A percentile compares a stretch with the other conserved stretches of the same genome.
phyloP scores from a whole-genome alignment of 2,888 invertebrate genomes.

The Zygothrica quintamaculata region DNA sequence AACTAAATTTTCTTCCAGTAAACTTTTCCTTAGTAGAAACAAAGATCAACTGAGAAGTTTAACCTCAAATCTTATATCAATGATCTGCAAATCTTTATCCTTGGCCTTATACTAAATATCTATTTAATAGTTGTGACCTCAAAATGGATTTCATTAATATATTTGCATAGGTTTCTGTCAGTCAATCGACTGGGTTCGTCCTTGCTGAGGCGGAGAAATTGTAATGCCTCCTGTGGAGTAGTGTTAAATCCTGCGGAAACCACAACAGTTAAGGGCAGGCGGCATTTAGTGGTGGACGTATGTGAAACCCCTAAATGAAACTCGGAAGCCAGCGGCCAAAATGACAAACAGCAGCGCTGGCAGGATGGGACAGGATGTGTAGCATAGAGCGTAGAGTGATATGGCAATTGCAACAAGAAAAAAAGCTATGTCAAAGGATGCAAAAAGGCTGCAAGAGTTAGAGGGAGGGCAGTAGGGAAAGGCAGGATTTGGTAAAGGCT shows the following conservation, averaged over 20 bases:
- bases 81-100: too few species aligned
- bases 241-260: not conserved
- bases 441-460: constrained; percentile 14
- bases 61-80: too few species aligned
- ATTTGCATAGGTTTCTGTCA: too few species aligned
- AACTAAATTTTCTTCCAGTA: too few species aligned
- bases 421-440: constrained; percentile 14
- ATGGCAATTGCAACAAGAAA: constrained; percentile 28
- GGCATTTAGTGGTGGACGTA: constrained; percentile 41
- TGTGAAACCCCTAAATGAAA: constrained; percentile 69
- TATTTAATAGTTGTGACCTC: too few species aligned
- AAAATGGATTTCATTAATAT: too few species aligned
- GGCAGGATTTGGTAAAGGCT: constrained; percentile 13
- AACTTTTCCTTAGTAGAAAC: too few species aligned
- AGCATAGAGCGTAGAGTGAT: constrained; percentile 26
- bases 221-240: not conserved
- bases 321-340: constrained; percentile 44
- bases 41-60: too few species aligned
- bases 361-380: too few species aligned
- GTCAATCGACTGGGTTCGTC: too few species aligned
- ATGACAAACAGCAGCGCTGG: constrained; percentile 45
- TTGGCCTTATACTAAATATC: too few species aligned
- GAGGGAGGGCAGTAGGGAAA: constrained; percentile 8
- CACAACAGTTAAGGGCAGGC: constrained; percentile 45
- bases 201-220: not conserved